Evolutionary conservation across 2,113 vertebrate species (phyloP), one percentile per base, ranked within the genome.

Genomic region (Thunnus thynnus): DNA sequence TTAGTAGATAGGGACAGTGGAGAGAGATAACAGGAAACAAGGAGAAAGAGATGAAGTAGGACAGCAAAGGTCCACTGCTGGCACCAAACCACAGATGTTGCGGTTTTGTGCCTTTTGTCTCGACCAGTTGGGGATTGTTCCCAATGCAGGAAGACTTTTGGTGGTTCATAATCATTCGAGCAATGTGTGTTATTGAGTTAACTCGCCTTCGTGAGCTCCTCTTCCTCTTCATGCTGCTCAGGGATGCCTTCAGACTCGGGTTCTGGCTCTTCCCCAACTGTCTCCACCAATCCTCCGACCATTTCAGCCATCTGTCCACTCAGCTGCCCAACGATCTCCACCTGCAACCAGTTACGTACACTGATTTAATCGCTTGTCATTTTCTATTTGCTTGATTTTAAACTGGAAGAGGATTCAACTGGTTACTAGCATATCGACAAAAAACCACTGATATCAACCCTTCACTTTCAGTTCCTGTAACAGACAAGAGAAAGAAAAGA

Each of bases 301-400:
- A 87, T 75, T 5, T 98, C 97, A 85, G 94, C 94, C n/a, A 94
- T 91, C 73, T 92, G 94, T 73, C 93, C 94, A 20, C 93, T 93
- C 94, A 96, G 79, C 89, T 96, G 96, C 0, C 94, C 89, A 76
- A 94, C 92, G 55, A 95, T 95, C 87, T 96, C 95, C 85, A 92
- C 91, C 90, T 94, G 90, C 25, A 88, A 85, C 32, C 71, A 48
- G 74, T 14, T 36, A 32, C 27, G 41, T 0, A 54, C 22, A 32
- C 14, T 14, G 27, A 71, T 32, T 76, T 4, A 71, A 14, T 13
- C 2, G 3, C 48, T 20, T 11, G 16, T 55, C 20, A 2, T 25
- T 10, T 14, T 22, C 27, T 67, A 61, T 14, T 68, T 25, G 16
- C 13, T 20, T n/a, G 5, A 16, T 41, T 41, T 32, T 18, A 18